Evolutionary conservation across 1,140 invertebrate genomes (phyloP).

Genomic region (Brachionus plicatilis): DNA sequence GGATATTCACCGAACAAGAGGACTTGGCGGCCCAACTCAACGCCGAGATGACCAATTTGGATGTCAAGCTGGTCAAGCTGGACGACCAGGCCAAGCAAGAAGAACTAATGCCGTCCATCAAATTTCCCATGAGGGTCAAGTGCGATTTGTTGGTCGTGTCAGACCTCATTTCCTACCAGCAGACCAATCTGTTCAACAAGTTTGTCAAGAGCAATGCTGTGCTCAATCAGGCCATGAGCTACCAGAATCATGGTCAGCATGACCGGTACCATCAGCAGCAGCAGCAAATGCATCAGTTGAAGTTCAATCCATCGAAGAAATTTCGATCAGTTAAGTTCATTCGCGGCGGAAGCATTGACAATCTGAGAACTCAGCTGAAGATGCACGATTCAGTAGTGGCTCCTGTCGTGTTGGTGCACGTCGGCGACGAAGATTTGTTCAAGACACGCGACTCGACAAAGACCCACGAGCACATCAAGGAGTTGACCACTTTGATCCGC

Average conservation of each 20-base stretch:
- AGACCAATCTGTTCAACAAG: background rate
- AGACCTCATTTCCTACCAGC: slow-evolving; percentile 1
- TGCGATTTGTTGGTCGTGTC: slow-evolving; percentile 21
- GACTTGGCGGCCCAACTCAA: background rate
- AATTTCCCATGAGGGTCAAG: slow-evolving; percentile 3
- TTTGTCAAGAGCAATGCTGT: background rate
- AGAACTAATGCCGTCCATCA: background rate
- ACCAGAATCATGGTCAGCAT: background rate
- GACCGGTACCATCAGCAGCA: slow-evolving; percentile 3
- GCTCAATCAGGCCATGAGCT: slow-evolving; percentile 11
- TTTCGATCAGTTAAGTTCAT: slow-evolving; percentile 19
- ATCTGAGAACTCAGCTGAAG: slow-evolving; percentile 7
- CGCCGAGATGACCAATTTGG: slow-evolving; percentile 11
- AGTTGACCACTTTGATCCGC: slow-evolving; percentile 5
- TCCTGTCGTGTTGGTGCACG: slow-evolving; percentile 25
- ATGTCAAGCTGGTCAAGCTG: background rate
- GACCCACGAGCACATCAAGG: slow-evolving; percentile 15
- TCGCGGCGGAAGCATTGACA: slow-evolving; percentile 35
- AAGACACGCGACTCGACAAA: slow-evolving; percentile 12
- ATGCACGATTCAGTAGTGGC: slow-evolving; percentile 35
- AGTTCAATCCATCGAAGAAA: slow-evolving; percentile 36
- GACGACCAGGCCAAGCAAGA: background rate
- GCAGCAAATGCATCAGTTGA: slow-evolving; percentile 12
- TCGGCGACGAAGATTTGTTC: slow-evolving; percentile 34
- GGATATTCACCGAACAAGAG: slow-evolving; percentile 31